phyloP scores from a whole-genome alignment of 2,888 invertebrate species.

The Amiota communis region DNA sequence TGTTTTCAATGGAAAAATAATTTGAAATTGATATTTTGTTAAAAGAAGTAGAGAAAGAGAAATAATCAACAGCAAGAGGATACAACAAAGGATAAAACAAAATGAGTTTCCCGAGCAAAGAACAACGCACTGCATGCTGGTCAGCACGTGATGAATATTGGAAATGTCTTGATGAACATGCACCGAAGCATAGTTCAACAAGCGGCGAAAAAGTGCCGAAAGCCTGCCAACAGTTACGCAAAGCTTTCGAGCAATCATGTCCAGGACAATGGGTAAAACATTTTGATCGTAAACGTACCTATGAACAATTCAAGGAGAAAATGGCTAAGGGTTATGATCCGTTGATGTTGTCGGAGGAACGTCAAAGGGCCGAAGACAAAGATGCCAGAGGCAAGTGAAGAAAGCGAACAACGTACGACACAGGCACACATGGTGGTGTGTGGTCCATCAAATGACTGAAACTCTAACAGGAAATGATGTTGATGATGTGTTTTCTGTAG shows the following conservation, averaged over 20 bases:
- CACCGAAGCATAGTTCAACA: constrained; percentile 73
- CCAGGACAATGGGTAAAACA: constrained; percentile 93
- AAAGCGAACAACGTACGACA: too few species aligned
- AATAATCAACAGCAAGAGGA: too few species aligned
- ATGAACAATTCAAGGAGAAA: constrained; percentile 89
- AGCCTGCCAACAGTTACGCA: constrained; percentile 81
- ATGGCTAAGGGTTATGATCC: constrained; percentile 92
- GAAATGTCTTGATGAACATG: constrained; percentile 86
- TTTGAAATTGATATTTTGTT: too few species aligned
- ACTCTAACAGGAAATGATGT: too few species aligned
- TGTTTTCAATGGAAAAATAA: too few species aligned
- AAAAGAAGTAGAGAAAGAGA: too few species aligned
- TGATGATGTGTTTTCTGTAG: too few species aligned
- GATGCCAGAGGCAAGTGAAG: too few species aligned
- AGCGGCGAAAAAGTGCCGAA: constrained; percentile 75
- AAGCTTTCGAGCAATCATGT: constrained; percentile 84
- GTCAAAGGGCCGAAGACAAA: constrained; percentile 32
- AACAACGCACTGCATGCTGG: constrained; percentile 88
- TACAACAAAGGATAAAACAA: neutral
- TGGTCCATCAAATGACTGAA: too few species aligned
- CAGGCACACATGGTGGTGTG: neutral
- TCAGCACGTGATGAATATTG: constrained; percentile 88
- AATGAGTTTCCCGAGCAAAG: constrained; percentile 89
- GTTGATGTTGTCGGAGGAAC: constrained; percentile 72
- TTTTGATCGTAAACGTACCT: constrained; percentile 92